These are phyloP conservation scores for Python bivittatus DNA, from an alignment of 2,113 vertebrate species.

Conservation along the genomic window DNA sequence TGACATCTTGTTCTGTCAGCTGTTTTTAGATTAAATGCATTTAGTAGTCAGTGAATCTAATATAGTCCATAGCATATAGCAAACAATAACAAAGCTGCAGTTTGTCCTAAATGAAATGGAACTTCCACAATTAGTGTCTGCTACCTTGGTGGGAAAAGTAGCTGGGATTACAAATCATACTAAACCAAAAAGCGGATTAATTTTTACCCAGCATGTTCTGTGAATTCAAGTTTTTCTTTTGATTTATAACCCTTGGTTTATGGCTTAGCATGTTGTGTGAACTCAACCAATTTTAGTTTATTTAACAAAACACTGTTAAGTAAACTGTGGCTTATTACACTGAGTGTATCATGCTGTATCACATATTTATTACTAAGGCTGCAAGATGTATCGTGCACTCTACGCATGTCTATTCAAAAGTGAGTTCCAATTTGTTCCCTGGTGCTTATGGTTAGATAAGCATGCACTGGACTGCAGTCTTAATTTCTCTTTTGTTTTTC, in stretches of 20 bases:
- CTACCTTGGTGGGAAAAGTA: not conserved
- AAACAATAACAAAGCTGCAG: not conserved
- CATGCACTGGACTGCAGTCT: not conserved
- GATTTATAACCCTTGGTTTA: not conserved
- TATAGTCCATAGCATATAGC: not conserved
- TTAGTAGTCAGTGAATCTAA: constrained; percentile 16
- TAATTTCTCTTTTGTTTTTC: not conserved
- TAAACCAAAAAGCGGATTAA: not conserved
- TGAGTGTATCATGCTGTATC: not conserved
- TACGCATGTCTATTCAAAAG: not conserved
- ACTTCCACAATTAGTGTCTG: not conserved
- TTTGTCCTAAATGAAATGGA: not conserved
- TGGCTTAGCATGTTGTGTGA: not conserved
- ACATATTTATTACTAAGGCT: not conserved
- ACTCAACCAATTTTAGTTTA: not conserved
- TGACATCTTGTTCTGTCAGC: constrained; percentile 95
- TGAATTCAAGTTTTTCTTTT: too few relatives aligned
- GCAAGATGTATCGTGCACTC: not conserved
- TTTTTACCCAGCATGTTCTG: not conserved
- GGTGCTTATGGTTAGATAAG: not conserved
- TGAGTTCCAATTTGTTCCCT: not conserved
- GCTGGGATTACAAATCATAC: not conserved
- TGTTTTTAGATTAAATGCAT: constrained; percentile 61
- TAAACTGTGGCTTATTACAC: not conserved
- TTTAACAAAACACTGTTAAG: not conserved